Conservation (phyloP, 2,113 vertebrate genomes). For the Hystrix cristata region DNA sequence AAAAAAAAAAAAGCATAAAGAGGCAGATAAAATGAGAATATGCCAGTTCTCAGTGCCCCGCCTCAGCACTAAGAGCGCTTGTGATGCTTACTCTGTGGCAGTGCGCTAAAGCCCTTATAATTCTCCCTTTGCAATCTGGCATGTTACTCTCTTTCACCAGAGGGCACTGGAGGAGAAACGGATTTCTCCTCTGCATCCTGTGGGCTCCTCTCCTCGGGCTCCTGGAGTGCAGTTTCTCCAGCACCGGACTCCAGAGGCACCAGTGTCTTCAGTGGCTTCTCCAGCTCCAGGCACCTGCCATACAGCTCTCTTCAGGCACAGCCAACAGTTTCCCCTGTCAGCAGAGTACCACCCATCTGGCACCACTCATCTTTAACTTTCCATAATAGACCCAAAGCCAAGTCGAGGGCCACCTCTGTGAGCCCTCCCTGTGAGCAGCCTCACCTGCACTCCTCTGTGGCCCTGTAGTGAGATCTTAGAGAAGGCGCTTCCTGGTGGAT, state of each 20-base stretch:
- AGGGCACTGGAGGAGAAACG: not conserved
- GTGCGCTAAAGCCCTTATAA: not conserved
- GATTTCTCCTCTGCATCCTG: not conserved
- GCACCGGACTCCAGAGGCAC: not conserved
- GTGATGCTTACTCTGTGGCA: not conserved
- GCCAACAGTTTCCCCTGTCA: not conserved
- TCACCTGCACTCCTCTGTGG: accelerated
- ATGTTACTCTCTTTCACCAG: not conserved
- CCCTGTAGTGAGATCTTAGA: not conserved
- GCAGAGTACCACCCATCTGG: not conserved
- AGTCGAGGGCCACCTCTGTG: not conserved
- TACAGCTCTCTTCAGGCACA: not conserved
- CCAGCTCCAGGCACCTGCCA: not conserved
- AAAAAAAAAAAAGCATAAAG: no score
- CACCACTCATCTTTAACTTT: not conserved
- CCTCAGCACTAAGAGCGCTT: not conserved
- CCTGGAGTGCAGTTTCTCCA: not conserved
- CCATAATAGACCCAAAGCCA: not conserved
- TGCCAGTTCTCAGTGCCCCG: not conserved
- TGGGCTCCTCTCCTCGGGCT: not conserved
- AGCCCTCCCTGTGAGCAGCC: not conserved
- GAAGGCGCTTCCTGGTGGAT: not conserved
- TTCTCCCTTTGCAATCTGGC: not conserved
- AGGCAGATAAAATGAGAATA: not conserved
- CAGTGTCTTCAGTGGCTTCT: not conserved